These are phyloP conservation scores for Atopsyche davidsoni DNA, from an alignment of 1,140 invertebrate genomes.

Conservation along the genomic window DNA sequence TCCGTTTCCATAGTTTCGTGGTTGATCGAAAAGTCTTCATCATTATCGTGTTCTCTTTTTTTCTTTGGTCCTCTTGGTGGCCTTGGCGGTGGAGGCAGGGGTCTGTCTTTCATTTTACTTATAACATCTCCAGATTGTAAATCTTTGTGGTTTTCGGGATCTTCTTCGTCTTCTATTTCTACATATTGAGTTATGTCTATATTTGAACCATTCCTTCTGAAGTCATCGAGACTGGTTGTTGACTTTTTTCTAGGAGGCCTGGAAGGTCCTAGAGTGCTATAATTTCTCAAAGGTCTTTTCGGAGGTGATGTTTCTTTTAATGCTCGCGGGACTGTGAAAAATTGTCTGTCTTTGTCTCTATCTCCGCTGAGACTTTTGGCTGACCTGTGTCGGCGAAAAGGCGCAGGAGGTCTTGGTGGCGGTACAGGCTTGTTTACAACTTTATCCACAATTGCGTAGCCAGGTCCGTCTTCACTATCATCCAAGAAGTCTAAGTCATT, in stretches of 20 bases:
- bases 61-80: conserved; percentile 57
- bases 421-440: conserved; percentile 44
- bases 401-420: conserved; percentile 51
- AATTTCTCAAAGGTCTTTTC: conserved; percentile 53
- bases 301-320: conserved; percentile 39
- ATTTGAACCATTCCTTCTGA: conserved; percentile 40
- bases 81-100: conserved; percentile 72
- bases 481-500: conserved; percentile 45
- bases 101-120: conserved; percentile 72
- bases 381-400: conserved; percentile 47
- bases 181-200: conserved; percentile 52
- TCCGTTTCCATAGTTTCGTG: neutral
- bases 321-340: conserved; percentile 51
- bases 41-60: conserved; percentile 40
- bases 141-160: conserved; percentile 48
- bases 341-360: conserved; percentile 35
- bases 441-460: conserved; percentile 65
- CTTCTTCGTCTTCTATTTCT: conserved; percentile 54
- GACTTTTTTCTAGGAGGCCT: conserved; percentile 52
- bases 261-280: conserved; percentile 59
- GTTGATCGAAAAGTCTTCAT: conserved; percentile 9
- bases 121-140: conserved; percentile 64
- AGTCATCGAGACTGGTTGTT: conserved; percentile 44
- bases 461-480: conserved; percentile 51
- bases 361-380: conserved; percentile 35